Conservation (phyloP, 2,888 invertebrate species). For the Apantesis nais region DNA sequence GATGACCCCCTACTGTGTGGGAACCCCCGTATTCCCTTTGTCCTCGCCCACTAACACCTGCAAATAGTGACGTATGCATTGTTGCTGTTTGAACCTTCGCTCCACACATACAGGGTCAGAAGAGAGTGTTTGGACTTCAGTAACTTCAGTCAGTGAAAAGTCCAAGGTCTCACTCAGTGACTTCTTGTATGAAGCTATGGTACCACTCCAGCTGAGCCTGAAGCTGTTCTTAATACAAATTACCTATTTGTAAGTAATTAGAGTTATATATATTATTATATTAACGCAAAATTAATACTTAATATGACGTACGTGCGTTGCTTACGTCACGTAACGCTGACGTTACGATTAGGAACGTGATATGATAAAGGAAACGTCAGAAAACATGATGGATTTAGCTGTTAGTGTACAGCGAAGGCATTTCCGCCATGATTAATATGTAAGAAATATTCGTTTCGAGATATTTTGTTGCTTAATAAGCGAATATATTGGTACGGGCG, state of each 20-base stretch:
- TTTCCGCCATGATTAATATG: conserved; percentile 30
- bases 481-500: neutral
- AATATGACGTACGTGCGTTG: neutral
- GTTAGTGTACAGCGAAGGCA: conserved; percentile 13
- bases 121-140: no score
- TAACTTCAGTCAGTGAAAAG: no score
- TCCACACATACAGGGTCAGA: no score
- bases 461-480: conserved; percentile 10
- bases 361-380: conserved; percentile 24
- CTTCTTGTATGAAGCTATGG: no score
- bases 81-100: no score
- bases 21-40: no score
- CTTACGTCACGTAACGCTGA: conserved; percentile 11
- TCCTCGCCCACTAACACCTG: no score
- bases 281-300: neutral
- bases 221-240: no score
- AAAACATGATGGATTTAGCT: conserved; percentile 35
- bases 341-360: conserved; percentile 18
- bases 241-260: neutral
- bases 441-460: conserved; percentile 1
- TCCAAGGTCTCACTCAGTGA: no score
- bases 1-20: no score
- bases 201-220: no score
- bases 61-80: no score
- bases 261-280: neutral